Conservation (phyloP, 2,113 vertebrate species). For the Malurus melanocephalus region DNA sequence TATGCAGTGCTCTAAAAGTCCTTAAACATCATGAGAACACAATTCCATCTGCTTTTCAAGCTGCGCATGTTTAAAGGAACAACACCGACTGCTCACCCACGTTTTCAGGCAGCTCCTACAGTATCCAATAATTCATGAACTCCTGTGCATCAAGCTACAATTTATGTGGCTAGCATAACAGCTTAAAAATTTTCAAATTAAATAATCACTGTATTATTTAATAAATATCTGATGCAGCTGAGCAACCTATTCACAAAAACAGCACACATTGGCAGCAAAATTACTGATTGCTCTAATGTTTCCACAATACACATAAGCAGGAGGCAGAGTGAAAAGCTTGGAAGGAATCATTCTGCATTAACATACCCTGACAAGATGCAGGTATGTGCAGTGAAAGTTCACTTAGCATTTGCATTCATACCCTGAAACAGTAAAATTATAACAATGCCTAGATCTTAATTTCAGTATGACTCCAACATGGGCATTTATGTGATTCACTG, state of each 20-base stretch:
- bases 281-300: neutral
- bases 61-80: constrained; percentile 35
- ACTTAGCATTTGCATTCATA: neutral
- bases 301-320: neutral
- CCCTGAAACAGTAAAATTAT: neutral
- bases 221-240: constrained; percentile 19
- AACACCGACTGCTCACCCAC: constrained; percentile 25
- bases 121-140: constrained; percentile 34
- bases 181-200: neutral
- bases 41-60: constrained; percentile 65
- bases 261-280: neutral
- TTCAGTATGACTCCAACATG: neutral
- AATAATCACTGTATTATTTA: constrained; percentile 35
- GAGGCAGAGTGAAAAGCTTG: neutral
- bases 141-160: neutral
- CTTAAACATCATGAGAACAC: constrained; percentile 64
- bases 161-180: neutral
- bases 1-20: constrained; percentile 57
- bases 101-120: constrained; percentile 3
- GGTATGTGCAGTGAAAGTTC: neutral
- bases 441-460: neutral
- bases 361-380: neutral
- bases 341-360: neutral
- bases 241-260: constrained; percentile 19
- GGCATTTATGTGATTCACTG: neutral